A percentile compares a stretch with the other conserved stretches of the same genome.
phyloP scores from a whole-genome alignment of 2,888 invertebrate genomes.

The Andricus curvator region DNA sequence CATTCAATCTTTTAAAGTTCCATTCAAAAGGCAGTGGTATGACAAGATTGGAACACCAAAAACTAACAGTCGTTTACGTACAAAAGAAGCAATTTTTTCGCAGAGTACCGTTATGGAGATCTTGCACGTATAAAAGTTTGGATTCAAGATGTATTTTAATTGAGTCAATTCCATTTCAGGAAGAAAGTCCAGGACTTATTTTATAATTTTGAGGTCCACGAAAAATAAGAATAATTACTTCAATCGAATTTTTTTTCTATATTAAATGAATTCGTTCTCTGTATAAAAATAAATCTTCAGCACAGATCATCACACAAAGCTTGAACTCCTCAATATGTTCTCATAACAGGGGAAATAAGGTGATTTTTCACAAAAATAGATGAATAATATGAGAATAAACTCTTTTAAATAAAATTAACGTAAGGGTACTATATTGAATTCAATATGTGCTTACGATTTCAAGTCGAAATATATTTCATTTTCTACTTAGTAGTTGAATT shows the following conservation, averaged over 20 bases:
- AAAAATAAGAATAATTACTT: neutral
- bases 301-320: too few species aligned
- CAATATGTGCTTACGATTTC: too few species aligned
- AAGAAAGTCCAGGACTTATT: neutral
- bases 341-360: too few species aligned
- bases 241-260: neutral
- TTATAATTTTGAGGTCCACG: neutral
- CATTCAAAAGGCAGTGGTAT: slow-evolving; percentile 11
- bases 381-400: too few species aligned
- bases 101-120: neutral
- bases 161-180: neutral
- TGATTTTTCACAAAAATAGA: too few species aligned
- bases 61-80: slow-evolving; percentile 19
- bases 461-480: too few species aligned
- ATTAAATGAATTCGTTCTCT: too few species aligned
- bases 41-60: slow-evolving; percentile 21
- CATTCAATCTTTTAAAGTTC: slow-evolving; percentile 9
- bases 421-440: too few species aligned
- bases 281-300: too few species aligned
- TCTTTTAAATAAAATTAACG: too few species aligned
- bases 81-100: neutral
- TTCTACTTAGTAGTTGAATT: too few species aligned
- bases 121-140: neutral
- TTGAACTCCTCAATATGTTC: too few species aligned
- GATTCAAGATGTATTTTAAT: neutral